phyloP scores from a whole-genome alignment of 1,140 invertebrate species.

The Drosophila ficusphila region DNA sequence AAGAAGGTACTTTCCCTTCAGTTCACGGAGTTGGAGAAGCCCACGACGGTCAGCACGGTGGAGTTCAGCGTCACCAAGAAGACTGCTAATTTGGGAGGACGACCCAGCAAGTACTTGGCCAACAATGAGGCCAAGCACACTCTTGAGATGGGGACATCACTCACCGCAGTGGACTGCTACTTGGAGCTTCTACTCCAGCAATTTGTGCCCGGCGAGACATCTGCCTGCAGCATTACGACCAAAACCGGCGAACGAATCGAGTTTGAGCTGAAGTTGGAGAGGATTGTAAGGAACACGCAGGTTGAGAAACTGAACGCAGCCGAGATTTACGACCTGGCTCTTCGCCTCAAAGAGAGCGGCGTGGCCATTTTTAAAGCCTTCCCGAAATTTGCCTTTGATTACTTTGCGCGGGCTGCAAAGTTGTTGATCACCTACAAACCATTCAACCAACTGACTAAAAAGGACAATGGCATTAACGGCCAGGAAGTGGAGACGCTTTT shows the following conservation, averaged over 20 bases:
- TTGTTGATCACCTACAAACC: slow-evolving; percentile 76
- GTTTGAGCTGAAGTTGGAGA: slow-evolving; percentile 56
- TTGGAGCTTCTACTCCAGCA: slow-evolving; percentile 76
- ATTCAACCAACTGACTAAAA: slow-evolving; percentile 61
- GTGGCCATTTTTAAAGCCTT: slow-evolving; percentile 78
- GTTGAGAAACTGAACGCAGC: slow-evolving; percentile 59
- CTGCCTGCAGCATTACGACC: slow-evolving; percentile 61
- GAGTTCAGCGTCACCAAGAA: slow-evolving; percentile 53
- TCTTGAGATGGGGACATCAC: slow-evolving; percentile 62
- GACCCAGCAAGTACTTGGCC: slow-evolving; percentile 54
- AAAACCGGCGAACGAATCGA: slow-evolving; percentile 56
- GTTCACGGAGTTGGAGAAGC: slow-evolving; percentile 61
- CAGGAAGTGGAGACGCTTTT: slow-evolving; percentile 57
- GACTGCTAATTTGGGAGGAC: slow-evolving; percentile 35
- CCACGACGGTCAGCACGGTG: slow-evolving; percentile 50
- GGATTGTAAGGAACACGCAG: slow-evolving; percentile 53
- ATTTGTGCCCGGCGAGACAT: slow-evolving; percentile 71
- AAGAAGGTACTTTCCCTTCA: slow-evolving; percentile 65
- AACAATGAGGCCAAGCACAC: slow-evolving; percentile 24
- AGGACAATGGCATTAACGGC: slow-evolving; percentile 54
- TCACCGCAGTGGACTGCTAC: slow-evolving; percentile 76
- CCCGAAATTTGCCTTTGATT: slow-evolving; percentile 79
- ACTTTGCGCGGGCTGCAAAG: slow-evolving; percentile 77
- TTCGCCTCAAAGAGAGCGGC: slow-evolving; percentile 73
- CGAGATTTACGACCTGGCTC: slow-evolving; percentile 60